Evolutionary conservation across 2,113 vertebrate genomes (phyloP), one percentile per base, ranked within the genome.

Genomic region (Dolichallabes microphthalmus): DNA sequence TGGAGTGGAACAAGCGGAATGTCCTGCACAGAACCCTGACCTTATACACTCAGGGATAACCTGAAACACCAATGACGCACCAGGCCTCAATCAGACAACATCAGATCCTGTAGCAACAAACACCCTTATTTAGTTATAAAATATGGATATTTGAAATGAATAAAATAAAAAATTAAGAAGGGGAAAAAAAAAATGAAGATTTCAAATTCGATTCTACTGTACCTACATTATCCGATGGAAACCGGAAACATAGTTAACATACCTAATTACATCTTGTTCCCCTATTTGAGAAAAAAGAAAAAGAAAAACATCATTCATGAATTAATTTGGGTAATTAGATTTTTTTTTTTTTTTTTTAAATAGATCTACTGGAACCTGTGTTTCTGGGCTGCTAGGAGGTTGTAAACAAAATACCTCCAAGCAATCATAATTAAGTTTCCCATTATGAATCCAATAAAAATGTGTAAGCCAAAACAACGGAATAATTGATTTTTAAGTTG

Each of bases 401-500:
- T 58, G 27, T 78, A 78, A 78, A 78, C 53, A 73, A 57, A 73
- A 73, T n/a, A 60, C 35, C 55, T 82, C 30, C 22, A 19, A 71
- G 68, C 53, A 39, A 83, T 45, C 57, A n/a, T 73, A 45, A 73
- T 73, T 83, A 83, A 83, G 50, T 45, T n/a, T 69, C 20, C 32
- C 53, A 60, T 35, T 50, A 83, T 45, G 82, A 35, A 73, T 58
- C 22, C 12, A 39, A 45, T 12, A n/a, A 25, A 19, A 57, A 82
- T n/a, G 14, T 55, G 58, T 55, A 35, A 63, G 45, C 19, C 3
- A 25, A 53, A 60, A 66, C 52, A 84, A 76, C 7, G 1, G 57
- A 75, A 83, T 63, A 71, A 75, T 74, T 52, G 73, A 76, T 76
- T 52, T 39, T 32, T 66, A 30, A 66, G 83, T 17, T 25, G 82